These are phyloP conservation scores for Aplysina aerophoba DNA, from an alignment of 37 sponge, comb jelly and placozoan genomes.

Conservation along the genomic window DNA sequence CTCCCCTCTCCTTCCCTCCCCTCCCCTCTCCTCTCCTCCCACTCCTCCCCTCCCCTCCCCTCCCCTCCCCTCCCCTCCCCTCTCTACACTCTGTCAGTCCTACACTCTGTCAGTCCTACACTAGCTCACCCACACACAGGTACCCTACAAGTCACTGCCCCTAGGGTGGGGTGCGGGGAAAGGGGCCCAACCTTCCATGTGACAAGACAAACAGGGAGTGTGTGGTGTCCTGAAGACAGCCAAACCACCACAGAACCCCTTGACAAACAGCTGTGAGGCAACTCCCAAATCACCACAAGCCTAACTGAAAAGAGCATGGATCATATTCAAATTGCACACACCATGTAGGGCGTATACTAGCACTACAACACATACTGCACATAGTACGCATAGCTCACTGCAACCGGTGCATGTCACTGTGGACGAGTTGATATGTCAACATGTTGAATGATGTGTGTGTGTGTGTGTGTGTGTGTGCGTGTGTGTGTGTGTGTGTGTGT, in stretches of 20 bases:
- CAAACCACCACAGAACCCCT: not conserved
- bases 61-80: not conserved
- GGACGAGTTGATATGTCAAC: too few species aligned
- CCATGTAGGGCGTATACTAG: too few species aligned
- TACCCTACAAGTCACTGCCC: not conserved
- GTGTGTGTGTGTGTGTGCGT: not conserved
- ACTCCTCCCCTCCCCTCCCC: not conserved
- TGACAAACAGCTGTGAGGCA: not conserved
- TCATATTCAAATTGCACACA: not conserved
- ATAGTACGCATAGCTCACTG: too few species aligned
- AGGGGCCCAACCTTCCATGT: not conserved
- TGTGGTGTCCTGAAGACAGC: not conserved
- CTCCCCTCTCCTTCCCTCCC: not conserved
- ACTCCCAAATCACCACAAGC: too few species aligned
- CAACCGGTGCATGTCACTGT: too few species aligned
- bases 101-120: not conserved
- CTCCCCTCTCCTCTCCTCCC: not conserved
- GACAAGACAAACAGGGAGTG: not conserved
- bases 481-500: too few species aligned
- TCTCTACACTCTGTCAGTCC: not conserved
- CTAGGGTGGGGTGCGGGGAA: not conserved
- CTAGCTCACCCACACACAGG: not conserved
- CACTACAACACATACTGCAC: too few species aligned
- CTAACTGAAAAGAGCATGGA: slow-evolving; percentile 27
- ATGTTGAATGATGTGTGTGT: not conserved